phyloP scores from a whole-genome alignment of 2,797 vertebrate species.

The Lacerta viridis region DNA sequence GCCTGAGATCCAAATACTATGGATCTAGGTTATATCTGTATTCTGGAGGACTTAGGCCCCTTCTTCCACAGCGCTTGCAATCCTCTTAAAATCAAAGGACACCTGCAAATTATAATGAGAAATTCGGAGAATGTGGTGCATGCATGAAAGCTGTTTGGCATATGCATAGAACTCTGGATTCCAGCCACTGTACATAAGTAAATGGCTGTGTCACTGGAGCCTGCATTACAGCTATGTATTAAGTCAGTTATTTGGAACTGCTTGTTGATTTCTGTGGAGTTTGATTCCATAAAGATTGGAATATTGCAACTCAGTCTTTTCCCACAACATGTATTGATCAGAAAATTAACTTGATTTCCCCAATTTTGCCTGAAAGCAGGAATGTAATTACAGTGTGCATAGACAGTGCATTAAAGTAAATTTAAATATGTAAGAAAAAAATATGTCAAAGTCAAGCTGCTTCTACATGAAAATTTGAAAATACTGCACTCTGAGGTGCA shows the following conservation, averaged over 20 bases:
- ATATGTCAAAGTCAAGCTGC: not conserved
- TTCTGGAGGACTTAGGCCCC: too few relatives aligned
- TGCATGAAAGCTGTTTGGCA: not conserved
- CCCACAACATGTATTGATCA: not conserved
- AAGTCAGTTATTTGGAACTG: not conserved
- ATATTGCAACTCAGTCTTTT: not conserved
- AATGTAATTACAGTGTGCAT: not conserved
- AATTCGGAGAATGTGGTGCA: not conserved
- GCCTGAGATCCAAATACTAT: not conserved
- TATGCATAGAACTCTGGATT: not conserved
- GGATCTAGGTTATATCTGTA: not conserved
- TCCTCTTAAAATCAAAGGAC: too few relatives aligned
- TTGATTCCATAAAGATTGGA: not conserved
- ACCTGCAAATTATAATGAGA: not conserved
- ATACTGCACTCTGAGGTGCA: not conserved
- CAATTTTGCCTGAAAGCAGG: conserved; percentile 2
- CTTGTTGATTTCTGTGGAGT: not conserved
- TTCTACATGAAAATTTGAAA: not conserved
- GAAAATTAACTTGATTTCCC: not conserved
- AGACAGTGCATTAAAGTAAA: conserved; percentile 1
- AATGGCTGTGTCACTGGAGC: not conserved
- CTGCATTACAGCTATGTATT: not conserved
- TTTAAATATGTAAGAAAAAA: conserved; percentile 16
- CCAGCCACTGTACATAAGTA: not conserved
- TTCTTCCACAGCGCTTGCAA: not conserved